Conservation (phyloP, 2,113 vertebrate genomes). For the Crotophaga sulcirostris region DNA sequence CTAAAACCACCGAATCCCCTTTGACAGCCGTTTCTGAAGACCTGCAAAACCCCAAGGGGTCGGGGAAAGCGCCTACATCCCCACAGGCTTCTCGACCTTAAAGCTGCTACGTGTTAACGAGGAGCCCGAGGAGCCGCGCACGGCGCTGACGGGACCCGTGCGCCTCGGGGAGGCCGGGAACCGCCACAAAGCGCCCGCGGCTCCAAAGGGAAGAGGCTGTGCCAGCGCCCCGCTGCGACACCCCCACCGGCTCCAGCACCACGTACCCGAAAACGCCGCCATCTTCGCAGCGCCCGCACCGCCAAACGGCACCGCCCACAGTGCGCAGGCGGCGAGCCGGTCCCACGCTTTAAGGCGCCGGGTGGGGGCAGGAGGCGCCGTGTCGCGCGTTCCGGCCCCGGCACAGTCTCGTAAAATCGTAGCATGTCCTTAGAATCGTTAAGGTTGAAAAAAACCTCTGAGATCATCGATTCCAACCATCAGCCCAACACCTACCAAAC, state of each 20-base stretch:
- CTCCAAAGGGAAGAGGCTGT: rapidly evolving
- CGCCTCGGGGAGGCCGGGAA: rapidly evolving
- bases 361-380: background rate
- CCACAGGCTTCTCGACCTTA: background rate
- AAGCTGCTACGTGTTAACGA: rapidly evolving
- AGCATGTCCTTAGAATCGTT: no score
- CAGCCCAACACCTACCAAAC: no score
- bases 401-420: no score
- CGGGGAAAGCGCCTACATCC: rapidly evolving
- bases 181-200: rapidly evolving
- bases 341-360: background rate
- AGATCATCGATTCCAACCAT: no score
- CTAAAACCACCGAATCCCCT: rapidly evolving
- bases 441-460: no score
- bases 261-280: conserved; percentile 80
- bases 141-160: background rate
- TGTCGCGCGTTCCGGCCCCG: background rate
- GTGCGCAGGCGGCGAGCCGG: rapidly evolving
- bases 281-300: background rate
- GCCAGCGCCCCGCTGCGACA: rapidly evolving
- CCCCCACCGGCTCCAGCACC: rapidly evolving
- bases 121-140: background rate
- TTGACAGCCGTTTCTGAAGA: rapidly evolving
- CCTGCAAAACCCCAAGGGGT: background rate
- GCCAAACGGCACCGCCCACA: rapidly evolving